Percentiles rank a stretch among this genome's conserved stretches.
These are phyloP conservation scores for Formica aserva DNA, from an alignment of 2,888 invertebrate species.

Conservation along the genomic window DNA sequence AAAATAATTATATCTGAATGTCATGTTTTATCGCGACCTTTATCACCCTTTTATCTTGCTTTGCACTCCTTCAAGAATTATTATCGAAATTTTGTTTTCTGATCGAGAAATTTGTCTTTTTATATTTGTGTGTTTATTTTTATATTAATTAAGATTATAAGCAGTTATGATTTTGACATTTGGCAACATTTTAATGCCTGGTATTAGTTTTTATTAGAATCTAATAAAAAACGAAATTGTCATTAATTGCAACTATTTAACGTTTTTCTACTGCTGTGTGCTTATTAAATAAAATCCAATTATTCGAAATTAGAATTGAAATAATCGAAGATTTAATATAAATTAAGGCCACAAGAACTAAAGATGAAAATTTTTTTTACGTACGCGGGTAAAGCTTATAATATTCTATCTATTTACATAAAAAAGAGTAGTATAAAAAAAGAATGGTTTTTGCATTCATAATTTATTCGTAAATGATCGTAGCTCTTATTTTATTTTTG, in stretches of 20 bases:
- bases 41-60: neutral
- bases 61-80: neutral
- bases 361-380: neutral
- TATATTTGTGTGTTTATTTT: neutral
- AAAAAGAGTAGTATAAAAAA: neutral
- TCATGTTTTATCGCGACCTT: neutral
- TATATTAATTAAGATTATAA: slow-evolving; percentile 8
- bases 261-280: neutral
- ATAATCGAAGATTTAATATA: neutral
- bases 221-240: neutral
- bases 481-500: neutral
- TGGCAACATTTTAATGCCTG: neutral
- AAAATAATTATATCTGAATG: slow-evolving; percentile 26
- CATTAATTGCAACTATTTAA: neutral
- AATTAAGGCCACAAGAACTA: neutral
- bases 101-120: neutral
- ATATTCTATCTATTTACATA: slow-evolving; percentile 4
- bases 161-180: neutral
- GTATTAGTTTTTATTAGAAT: neutral
- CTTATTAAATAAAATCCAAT: neutral
- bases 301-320: neutral
- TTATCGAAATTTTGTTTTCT: neutral
- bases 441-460: neutral
- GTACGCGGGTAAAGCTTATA: neutral
- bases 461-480: neutral